These are phyloP conservation scores for Siniperca knerii DNA, from an alignment of 2,113 vertebrate species.

Conservation along the genomic window DNA sequence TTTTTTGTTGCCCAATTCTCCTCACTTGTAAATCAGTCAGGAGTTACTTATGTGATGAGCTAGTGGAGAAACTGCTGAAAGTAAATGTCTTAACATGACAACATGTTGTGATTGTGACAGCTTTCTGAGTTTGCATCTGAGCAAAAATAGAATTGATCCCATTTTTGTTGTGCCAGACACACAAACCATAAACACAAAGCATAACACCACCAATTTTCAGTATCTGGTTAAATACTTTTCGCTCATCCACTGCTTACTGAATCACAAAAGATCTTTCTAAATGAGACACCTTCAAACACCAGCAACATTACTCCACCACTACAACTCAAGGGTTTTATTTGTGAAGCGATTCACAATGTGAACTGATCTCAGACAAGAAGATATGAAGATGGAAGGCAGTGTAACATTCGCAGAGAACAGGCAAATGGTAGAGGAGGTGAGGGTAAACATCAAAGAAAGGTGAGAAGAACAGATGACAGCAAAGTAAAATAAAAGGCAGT, in stretches of 20 bases:
- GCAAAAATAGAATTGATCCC: slow-evolving; percentile 48
- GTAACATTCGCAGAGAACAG: slow-evolving; percentile 35
- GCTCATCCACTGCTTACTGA: slow-evolving; percentile 20
- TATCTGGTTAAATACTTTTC: slow-evolving; percentile 28
- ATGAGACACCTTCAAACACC: slow-evolving; percentile 33
- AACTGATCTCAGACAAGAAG: slow-evolving; percentile 34
- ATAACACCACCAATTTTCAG: slow-evolving; percentile 1
- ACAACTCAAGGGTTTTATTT: slow-evolving; percentile 17
- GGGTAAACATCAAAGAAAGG: slow-evolving; percentile 65
- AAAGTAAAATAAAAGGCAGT: slow-evolving; percentile 39
- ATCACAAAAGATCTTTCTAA: slow-evolving; percentile 13
- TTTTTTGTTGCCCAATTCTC: slow-evolving; percentile 60
- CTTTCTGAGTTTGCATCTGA: slow-evolving; percentile 37
- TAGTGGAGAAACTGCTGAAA: slow-evolving; percentile 60
- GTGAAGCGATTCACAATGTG: slow-evolving; percentile 28
- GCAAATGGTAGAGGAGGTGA: slow-evolving; percentile 38
- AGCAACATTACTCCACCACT: background rate
- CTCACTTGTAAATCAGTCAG: slow-evolving; percentile 68
- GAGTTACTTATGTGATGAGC: slow-evolving; percentile 65
- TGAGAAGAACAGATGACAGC: slow-evolving; percentile 50
- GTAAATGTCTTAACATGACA: slow-evolving; percentile 59
- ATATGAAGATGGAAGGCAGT: slow-evolving; percentile 22
- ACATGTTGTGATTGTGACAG: slow-evolving; percentile 55
- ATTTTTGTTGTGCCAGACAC: slow-evolving; percentile 36
- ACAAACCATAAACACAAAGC: slow-evolving; percentile 27